Evolutionary conservation across 2,888 invertebrate species (phyloP).

Genomic region (Drosophila emarginata): DNA sequence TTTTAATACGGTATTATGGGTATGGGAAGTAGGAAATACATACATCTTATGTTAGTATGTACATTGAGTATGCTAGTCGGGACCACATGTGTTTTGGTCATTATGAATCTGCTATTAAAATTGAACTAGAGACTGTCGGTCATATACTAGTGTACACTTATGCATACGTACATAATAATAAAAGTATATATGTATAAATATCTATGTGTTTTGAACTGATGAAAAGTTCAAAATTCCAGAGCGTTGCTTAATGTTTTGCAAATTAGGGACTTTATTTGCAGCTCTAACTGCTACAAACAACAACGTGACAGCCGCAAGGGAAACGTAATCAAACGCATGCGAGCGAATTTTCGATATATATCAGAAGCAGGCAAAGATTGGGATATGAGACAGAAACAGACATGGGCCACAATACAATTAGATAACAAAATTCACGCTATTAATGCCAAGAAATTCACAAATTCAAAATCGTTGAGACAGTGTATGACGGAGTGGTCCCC

Average conservation of each 20-base stretch:
- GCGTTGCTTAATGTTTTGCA: constrained; percentile 3
- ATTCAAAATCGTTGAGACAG: constrained; percentile 30
- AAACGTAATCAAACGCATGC: constrained; percentile 62
- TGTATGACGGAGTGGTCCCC: constrained; percentile 31
- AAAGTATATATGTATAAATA: constrained; percentile 44
- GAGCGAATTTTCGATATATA: constrained; percentile 19
- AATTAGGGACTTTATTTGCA: constrained; percentile 22
- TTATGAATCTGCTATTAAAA: neutral
- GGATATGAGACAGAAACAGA: constrained; percentile 7
- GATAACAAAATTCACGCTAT: constrained; percentile 54
- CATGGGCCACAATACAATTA: constrained; percentile 48
- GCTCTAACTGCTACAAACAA: constrained; percentile 31
- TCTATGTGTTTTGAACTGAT: constrained; percentile 35
- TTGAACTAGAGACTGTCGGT: neutral
- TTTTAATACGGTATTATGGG: constrained; percentile 8
- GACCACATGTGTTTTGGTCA: constrained; percentile 27
- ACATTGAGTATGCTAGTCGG: neutral
- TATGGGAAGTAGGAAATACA: constrained; percentile 7
- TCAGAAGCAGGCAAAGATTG: neutral
- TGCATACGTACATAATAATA: constrained; percentile 46
- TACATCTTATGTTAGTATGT: neutral
- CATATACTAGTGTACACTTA: neutral
- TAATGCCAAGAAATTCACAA: constrained; percentile 52
- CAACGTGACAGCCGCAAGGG: constrained; percentile 69
- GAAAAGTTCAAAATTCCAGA: constrained; percentile 30